phyloP scores from a whole-genome alignment of 2,888 invertebrate species.

The Nymphalis c-album region DNA sequence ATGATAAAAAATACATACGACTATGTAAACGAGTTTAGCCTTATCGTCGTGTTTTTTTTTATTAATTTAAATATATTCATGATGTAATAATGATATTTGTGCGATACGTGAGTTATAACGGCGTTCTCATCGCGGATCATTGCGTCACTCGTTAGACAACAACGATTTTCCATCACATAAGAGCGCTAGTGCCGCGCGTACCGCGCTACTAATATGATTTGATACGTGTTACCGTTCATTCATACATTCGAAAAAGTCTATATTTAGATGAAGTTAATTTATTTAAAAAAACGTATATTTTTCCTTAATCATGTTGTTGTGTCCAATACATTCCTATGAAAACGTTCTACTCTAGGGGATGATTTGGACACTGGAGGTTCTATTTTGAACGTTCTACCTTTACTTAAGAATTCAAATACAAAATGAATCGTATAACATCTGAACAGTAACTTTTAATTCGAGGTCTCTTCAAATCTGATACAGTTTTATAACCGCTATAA shows the following conservation, averaged over 20 bases:
- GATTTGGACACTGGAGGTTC: not conserved
- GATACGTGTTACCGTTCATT: too few species aligned
- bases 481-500: slow-evolving; percentile 34
- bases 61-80: slow-evolving; percentile 22
- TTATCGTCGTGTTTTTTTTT: not conserved
- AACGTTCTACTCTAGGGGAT: too few species aligned
- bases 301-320: too few species aligned
- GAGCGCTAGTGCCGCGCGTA: too few species aligned
- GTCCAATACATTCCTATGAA: too few species aligned
- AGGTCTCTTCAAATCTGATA: slow-evolving; percentile 36
- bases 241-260: too few species aligned
- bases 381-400: slow-evolving; percentile 4
- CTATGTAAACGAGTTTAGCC: slow-evolving; percentile 13
- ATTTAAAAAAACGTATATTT: too few species aligned
- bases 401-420: slow-evolving; percentile 2
- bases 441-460: slow-evolving; percentile 23
- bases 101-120: slow-evolving; percentile 29
- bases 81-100: slow-evolving; percentile 31
- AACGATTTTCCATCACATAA: not conserved
- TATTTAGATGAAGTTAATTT: not conserved
- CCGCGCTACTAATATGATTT: too few species aligned
- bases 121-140: slow-evolving; percentile 13
- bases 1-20: not conserved
- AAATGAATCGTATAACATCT: not conserved
- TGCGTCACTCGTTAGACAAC: slow-evolving; percentile 27